Evolutionary conservation across 2,888 invertebrate species (phyloP).

Genomic region (Chrysolina haemoptera): DNA sequence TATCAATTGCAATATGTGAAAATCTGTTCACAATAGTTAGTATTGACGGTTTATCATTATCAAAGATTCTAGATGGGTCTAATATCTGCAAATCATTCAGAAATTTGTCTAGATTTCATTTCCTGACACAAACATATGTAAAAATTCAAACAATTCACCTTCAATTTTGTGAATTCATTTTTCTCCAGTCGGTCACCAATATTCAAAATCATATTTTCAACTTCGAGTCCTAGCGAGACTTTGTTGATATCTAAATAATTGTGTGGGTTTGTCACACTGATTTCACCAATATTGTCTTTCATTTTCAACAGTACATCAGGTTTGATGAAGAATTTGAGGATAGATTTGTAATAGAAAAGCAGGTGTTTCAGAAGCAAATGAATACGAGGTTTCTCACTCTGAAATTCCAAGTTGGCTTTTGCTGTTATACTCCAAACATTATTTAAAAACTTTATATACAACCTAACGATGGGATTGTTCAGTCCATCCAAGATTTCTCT

Average conservation of each 20-base stretch:
- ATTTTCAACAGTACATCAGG: conserved; percentile 1
- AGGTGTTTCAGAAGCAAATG: conserved; percentile 20
- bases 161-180: not conserved
- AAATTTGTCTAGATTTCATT: conserved; percentile 17
- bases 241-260: conserved; percentile 16
- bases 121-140: conserved; percentile 15
- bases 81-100: conserved; percentile 18
- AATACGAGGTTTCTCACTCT: conserved; percentile 13
- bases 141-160: conserved; percentile 13
- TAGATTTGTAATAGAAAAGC: conserved; percentile 1
- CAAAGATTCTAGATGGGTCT: conserved; percentile 21
- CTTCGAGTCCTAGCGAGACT: conserved; percentile 12
- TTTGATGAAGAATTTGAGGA: conserved; percentile 24
- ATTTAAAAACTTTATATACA: conserved; percentile 21
- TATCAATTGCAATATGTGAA: conserved; percentile 12
- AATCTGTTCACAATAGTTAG: conserved; percentile 15
- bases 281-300: conserved; percentile 1
- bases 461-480: too few species aligned
- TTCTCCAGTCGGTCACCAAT: not conserved
- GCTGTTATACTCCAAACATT: conserved; percentile 6
- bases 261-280: not conserved
- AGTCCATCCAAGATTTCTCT: too few species aligned
- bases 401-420: conserved; percentile 24
- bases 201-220: conserved; percentile 10
- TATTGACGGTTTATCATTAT: conserved; percentile 22